Conservation (phyloP, 2,888 invertebrate species). For the Drosophila aldrichi region DNA sequence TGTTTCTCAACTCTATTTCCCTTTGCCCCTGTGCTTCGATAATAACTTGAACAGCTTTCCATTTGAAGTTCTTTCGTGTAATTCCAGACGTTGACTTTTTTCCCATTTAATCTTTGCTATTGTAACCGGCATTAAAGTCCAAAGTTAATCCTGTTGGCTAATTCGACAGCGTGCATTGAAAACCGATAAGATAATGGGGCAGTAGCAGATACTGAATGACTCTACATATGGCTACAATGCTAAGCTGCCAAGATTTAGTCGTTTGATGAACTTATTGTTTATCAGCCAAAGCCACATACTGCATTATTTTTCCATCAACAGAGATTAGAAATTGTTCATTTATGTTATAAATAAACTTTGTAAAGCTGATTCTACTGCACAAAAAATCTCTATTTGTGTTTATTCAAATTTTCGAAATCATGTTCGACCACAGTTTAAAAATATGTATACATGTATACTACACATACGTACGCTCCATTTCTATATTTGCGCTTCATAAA, state of each 20-base stretch:
- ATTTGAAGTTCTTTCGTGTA: conserved; percentile 5
- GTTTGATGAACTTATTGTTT: conserved; percentile 21
- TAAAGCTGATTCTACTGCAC: background rate
- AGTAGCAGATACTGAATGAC: conserved; percentile 20
- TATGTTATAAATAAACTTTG: background rate
- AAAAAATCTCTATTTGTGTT: background rate
- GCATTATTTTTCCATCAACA: background rate
- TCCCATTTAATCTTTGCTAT: conserved; percentile 7
- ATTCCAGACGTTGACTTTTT: conserved; percentile 1
- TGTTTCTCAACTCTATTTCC: background rate
- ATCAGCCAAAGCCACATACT: background rate
- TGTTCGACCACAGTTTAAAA: background rate
- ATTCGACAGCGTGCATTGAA: conserved; percentile 35
- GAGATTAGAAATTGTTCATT: background rate
- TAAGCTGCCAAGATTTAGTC: conserved; percentile 25
- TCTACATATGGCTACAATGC: conserved; percentile 38
- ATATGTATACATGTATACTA: background rate
- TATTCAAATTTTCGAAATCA: background rate
- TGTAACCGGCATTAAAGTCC: conserved; percentile 16
- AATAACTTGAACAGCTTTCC: background rate
- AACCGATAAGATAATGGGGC: conserved; percentile 45
- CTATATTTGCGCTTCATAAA: conserved; percentile 3
- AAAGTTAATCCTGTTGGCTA: conserved; percentile 21
- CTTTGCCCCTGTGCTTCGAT: background rate
- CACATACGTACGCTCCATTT: background rate